These are phyloP conservation scores for Oreortyx pictus DNA, from an alignment of 2,797 vertebrate genomes.

Conservation along the genomic window DNA sequence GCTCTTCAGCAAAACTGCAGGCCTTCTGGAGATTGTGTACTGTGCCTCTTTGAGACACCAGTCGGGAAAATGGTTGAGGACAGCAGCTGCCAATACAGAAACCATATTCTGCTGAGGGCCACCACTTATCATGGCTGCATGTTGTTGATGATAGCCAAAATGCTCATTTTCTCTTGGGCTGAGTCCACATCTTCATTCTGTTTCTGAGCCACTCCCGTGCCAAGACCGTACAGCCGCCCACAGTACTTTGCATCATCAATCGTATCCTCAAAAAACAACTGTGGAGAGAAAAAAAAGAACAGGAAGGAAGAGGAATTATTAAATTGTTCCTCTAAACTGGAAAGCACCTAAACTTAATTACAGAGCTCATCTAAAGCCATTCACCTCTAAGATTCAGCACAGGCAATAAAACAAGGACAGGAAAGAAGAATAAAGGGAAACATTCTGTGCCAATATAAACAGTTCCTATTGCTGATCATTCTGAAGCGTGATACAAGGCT, in stretches of 20 bases:
- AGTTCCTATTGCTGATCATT: neutral
- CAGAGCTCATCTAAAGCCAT: neutral
- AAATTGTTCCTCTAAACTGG: neutral
- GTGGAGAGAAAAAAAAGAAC: slow-evolving; percentile 36
- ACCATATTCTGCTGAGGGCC: neutral
- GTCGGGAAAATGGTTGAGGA: slow-evolving; percentile 56
- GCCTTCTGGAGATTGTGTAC: slow-evolving; percentile 54
- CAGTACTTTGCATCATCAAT: slow-evolving; percentile 99
- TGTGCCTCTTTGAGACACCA: slow-evolving; percentile 29
- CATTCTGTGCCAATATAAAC: neutral
- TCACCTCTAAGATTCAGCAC: neutral
- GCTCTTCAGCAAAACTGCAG: slow-evolving; percentile 66
- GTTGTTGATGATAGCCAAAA: slow-evolving; percentile 88
- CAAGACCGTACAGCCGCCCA: slow-evolving; percentile 94
- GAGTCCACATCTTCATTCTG: slow-evolving; percentile 89
- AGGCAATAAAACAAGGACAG: neutral
- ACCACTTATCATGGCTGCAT: slow-evolving; percentile 78
- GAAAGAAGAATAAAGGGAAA: neutral
- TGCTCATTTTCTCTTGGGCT: slow-evolving; percentile 84
- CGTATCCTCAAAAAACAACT: slow-evolving; percentile 99
- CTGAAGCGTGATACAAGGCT: neutral
- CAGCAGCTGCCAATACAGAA: slow-evolving; percentile 58
- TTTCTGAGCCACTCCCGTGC: slow-evolving; percentile 92
- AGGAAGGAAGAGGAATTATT: neutral
- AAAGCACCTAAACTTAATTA: neutral